Evolutionary conservation across 53 echinoderm and acorn worm genomes (phyloP), one percentile per base, ranked within the genome.

Genomic region (Luidia sarsii): DNA sequence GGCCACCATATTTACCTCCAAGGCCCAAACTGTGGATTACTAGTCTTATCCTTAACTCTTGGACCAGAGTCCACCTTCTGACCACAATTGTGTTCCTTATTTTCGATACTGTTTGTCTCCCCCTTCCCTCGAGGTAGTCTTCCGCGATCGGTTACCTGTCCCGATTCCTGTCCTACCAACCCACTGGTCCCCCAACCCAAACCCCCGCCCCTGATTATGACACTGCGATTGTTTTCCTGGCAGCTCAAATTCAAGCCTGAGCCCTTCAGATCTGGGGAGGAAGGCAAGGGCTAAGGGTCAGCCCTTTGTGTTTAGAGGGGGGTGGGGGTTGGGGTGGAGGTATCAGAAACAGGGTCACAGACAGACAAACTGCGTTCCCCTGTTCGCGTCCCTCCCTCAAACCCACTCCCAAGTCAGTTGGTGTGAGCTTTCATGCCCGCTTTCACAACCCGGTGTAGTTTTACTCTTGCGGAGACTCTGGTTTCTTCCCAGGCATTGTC

Each of bases 381-480:
- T 6, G 41, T 11, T 11, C 57, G 29, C 18, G 75, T 13, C 23
- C 24, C 75, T 41, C 22, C 67, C 43, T 45, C 45, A 10, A 64
- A 18, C 45, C 45, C 45, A 54, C 61, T 45, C 61, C n/a, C 48
- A 59, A 75, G 60, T 75, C 24, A 25, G 19, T 29, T 43, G 75
- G 75, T 75, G 75, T 75, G 75, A 75, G 61, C 54, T 75, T 75
- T 75, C 75, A 75, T 43, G 27, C 5, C 75, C 18, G 75, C 75
- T 75, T 75, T 75, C 75, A 75, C 28, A 37, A 21, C 0, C 30
- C 41, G 75, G 75, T 75, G 75, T 75, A 75, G 75, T 75, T 75
- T 75, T 75, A 75, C 75, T 16, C 18, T 46, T 2, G 46, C 29
- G 29, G 7, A 54, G 75, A 75, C 59, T 60, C 54, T 60, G 75